Percentiles rank a stretch among this genome's conserved stretches.
Conservation (phyloP, 2,113 vertebrate genomes). For the Pelusios castaneus region DNA sequence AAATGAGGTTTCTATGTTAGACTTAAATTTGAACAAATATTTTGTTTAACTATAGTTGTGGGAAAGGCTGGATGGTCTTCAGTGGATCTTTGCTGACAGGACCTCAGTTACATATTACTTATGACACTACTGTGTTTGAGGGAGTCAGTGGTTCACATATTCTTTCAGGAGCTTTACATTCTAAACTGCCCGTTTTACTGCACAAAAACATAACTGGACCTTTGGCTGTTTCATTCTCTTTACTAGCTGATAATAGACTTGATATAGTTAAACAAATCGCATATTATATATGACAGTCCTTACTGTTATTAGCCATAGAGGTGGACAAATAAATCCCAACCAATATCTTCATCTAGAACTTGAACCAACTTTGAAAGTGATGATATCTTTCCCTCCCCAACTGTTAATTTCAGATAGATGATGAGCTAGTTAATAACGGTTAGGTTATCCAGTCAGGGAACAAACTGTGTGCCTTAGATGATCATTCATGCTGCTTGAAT, state of each 20-base stretch:
- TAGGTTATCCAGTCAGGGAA: background rate
- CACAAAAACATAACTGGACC: background rate
- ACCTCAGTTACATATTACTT: background rate
- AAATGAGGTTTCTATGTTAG: background rate
- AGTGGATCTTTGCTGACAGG: background rate
- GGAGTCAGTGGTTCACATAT: background rate
- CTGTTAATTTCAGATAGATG: constrained; percentile 18
- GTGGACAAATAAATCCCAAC: background rate
- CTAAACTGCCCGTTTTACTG: constrained; percentile 11
- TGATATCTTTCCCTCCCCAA: background rate
- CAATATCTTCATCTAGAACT: background rate
- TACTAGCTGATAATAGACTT: background rate
- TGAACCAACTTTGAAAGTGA: background rate
- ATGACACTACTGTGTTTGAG: background rate
- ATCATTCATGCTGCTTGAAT: background rate
- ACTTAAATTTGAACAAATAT: background rate
- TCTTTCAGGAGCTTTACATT: background rate
- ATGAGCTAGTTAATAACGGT: constrained; percentile 27
- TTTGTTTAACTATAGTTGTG: background rate
- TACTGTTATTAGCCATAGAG: background rate
- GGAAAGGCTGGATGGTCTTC: background rate
- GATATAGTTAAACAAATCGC: background rate
- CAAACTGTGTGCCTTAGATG: background rate
- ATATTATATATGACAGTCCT: background rate
- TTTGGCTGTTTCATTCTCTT: background rate